phyloP scores from a whole-genome alignment of 2,113 vertebrate species.

The Anarrhichthys ocellatus region DNA sequence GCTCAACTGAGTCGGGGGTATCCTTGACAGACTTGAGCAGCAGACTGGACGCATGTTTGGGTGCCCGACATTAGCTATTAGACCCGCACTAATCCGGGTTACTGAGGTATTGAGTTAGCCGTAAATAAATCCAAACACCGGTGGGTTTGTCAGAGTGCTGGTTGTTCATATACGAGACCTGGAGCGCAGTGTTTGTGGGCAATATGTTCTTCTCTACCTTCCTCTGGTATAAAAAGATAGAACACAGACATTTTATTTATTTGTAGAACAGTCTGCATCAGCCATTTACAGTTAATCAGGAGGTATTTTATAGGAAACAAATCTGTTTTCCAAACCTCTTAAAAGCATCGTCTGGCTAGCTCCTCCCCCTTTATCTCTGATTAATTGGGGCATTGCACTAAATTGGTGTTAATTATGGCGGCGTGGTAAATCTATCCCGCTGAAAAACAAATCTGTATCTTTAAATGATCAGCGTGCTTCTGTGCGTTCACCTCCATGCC shows the following conservation, averaged over 20 bases:
- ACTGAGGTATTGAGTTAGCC: background rate
- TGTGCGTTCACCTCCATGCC: slow-evolving; percentile 86
- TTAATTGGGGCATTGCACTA: background rate
- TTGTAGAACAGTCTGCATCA: background rate
- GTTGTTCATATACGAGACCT: slow-evolving; percentile 3
- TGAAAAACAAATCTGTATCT: background rate
- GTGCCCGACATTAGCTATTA: slow-evolving; percentile 21
- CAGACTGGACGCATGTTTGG: slow-evolving; percentile 33
- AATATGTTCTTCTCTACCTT: background rate
- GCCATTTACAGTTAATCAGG: background rate
- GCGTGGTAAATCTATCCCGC: background rate
- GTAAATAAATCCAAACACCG: slow-evolving; percentile 36
- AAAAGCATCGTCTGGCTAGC: too few species aligned
- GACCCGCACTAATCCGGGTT: slow-evolving; percentile 20
- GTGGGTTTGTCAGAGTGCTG: slow-evolving; percentile 1
- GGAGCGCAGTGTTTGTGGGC: slow-evolving; percentile 1
- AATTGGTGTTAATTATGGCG: background rate
- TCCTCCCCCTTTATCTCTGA: background rate
- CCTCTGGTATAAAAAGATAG: background rate
- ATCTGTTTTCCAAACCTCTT: background rate
- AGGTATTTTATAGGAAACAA: background rate
- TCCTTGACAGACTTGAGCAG: slow-evolving; percentile 8
- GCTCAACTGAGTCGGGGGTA: background rate
- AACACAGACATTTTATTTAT: background rate
- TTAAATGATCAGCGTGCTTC: background rate